A percentile compares a stretch with the other conserved stretches of the same genome.
phyloP scores from a whole-genome alignment of 2,797 vertebrate genomes.

The Dicrostonyx torquatus region DNA sequence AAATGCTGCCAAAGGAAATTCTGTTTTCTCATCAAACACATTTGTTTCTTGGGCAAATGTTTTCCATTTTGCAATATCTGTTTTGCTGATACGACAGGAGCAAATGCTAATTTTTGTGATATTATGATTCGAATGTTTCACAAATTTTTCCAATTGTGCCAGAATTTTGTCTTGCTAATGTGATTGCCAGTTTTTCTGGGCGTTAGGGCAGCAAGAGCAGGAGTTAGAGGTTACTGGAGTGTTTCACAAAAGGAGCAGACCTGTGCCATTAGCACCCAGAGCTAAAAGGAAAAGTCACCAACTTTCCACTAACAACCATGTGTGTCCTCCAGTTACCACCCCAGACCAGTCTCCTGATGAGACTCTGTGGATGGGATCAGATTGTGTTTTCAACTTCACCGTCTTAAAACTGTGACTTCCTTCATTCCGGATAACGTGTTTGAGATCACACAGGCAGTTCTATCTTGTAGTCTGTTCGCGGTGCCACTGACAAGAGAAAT shows the following conservation, averaged over 20 bases:
- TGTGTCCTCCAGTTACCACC: neutral
- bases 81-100: slow-evolving; percentile 32
- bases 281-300: neutral
- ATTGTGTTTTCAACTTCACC: neutral
- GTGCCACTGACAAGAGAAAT: slow-evolving; percentile 27
- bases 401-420: neutral
- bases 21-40: slow-evolving; percentile 58
- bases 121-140: slow-evolving; percentile 19
- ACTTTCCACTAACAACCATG: neutral
- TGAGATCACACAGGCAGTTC: neutral
- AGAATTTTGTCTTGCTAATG: neutral
- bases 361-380: neutral
- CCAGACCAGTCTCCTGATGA: neutral
- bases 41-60: slow-evolving; percentile 59
- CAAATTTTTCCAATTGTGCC: neutral
- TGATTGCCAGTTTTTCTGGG: neutral
- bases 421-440: neutral
- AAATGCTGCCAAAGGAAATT: slow-evolving; percentile 56
- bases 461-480: neutral
- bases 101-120: slow-evolving; percentile 58
- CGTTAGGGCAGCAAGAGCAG: too few relatives aligned
- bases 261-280: neutral
- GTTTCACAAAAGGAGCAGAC: neutral
- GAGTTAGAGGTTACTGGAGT: rapidly evolving
- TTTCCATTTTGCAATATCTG: slow-evolving; percentile 45